Base-by-base conservation (phyloP, 2,797 vertebrate genomes). In the Falco concolor region DNA sequence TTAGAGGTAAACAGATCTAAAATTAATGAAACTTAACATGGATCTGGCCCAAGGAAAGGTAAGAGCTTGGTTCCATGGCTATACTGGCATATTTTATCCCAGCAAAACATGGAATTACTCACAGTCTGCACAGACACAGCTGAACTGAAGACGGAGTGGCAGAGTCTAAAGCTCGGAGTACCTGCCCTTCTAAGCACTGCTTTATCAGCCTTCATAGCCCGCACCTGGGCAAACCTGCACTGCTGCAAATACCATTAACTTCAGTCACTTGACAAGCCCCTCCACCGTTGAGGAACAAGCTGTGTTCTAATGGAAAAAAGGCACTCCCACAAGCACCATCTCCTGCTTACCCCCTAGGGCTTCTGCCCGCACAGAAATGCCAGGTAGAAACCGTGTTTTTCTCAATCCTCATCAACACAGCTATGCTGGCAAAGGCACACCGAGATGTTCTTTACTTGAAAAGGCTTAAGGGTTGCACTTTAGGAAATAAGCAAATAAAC, bases 161-260 rank as follows among this genome's bases (percentile, higher is more conserved):
- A 28, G 20, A 54, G 15, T 2, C 40, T 9, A 2, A 0, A 1
- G n/a, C 36, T 73, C 47, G 1, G 4, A 27, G 23, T 9, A 8
- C 19, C 53, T 38, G 75, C 60, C 60, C 47, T 25, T 16, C 18
- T 1, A 0, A 54, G 14, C 36, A 10, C 22, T 36, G 49, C 25
- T 8, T 54, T 63, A 27, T 1, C 27, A 32, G 57, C 52, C 56
- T 13, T 5, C 42, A 8, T 3, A 53, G 79, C 15, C 38, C 1
- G 2, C 8, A 6, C 34, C 52, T 3, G 34, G 60, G 28, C 53
- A 54, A 49, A 15, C 6, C 0, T 1, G 9, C 32, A 32, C 10
- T 34, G 28, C 60, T 54, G 17, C 87, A 64, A 42, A 63, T 0
- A 20, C 36, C 19, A 5, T 1, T 8, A 32, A 12, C 34, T 11